These are phyloP conservation scores for Lucinisca nassula DNA, from an alignment of 2,888 invertebrate genomes.

Conservation along the genomic window DNA sequence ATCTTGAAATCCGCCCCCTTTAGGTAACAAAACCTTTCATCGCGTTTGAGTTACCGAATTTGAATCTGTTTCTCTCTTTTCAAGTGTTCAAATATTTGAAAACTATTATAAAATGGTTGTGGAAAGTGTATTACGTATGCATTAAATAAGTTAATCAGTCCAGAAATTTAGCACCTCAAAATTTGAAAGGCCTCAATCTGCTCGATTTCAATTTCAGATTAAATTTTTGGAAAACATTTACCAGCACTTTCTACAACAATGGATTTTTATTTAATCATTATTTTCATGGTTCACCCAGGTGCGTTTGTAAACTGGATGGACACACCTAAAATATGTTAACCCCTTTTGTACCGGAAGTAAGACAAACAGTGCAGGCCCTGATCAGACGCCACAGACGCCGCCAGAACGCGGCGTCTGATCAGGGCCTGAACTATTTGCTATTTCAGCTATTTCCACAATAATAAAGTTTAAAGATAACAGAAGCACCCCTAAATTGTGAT, in stretches of 20 bases:
- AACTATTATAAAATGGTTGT: neutral
- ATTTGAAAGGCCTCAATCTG: neutral
- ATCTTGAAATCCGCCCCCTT: neutral
- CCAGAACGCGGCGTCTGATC: no score
- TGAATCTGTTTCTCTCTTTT: neutral
- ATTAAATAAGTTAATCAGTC: neutral
- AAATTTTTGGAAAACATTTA: neutral
- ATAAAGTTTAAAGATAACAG: no score
- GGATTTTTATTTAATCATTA: slow-evolving; percentile 4
- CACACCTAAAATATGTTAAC: no score
- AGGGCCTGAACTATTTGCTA: no score
- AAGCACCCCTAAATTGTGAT: no score
- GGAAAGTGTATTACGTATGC: neutral
- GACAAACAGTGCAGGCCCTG: no score
- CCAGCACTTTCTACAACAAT: neutral
- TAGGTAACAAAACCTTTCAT: slow-evolving; percentile 12
- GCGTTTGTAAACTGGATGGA: no score
- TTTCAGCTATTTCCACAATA: no score
- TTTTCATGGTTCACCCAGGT: neutral
- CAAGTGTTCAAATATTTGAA: neutral
- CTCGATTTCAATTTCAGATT: neutral
- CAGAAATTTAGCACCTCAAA: neutral
- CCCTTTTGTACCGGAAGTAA: no score
- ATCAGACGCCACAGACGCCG: no score
- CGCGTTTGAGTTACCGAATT: neutral